A percentile compares a stretch with the other conserved stretches of the same genome.
phyloP scores from a whole-genome alignment of 2,888 invertebrate genomes.

The Malthinus seriepunctatus region DNA sequence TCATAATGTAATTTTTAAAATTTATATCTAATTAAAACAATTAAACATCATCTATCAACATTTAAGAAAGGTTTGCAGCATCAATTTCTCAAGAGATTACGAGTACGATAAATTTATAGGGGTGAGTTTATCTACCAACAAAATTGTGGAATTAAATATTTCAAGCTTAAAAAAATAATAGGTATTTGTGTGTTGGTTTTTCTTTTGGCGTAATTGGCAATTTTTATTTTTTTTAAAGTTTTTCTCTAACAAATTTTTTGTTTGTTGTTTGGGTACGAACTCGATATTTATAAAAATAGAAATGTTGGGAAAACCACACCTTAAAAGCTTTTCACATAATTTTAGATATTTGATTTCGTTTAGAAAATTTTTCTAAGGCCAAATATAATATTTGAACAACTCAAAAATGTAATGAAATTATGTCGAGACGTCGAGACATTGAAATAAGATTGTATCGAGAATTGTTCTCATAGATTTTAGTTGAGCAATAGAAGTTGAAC shows the following conservation, averaged over 20 bases:
- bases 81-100: constrained; percentile 6
- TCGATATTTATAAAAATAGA: no score
- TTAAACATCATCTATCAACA: constrained; percentile 21
- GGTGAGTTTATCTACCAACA: background rate
- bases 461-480: no score
- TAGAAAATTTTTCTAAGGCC: background rate
- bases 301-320: background rate
- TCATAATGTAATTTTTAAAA: constrained; percentile 7
- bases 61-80: constrained; percentile 6
- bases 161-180: constrained; percentile 7
- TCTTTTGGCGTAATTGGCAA: no score
- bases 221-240: no score
- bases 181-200: background rate
- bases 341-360: constrained; percentile 1
- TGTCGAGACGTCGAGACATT: no score
- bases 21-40: constrained; percentile 21
- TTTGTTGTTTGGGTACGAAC: no score
- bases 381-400: no score
- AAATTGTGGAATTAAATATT: constrained; percentile 4
- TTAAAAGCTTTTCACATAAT: constrained; percentile 2
- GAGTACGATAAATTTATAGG: constrained; percentile 4
- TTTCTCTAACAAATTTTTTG: no score
- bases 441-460: no score
- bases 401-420: no score
- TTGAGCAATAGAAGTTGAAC: no score